A percentile compares a stretch with the other conserved stretches of the same genome.
Conservation (phyloP, 2,888 invertebrate species). For the Conus canariensis region DNA sequence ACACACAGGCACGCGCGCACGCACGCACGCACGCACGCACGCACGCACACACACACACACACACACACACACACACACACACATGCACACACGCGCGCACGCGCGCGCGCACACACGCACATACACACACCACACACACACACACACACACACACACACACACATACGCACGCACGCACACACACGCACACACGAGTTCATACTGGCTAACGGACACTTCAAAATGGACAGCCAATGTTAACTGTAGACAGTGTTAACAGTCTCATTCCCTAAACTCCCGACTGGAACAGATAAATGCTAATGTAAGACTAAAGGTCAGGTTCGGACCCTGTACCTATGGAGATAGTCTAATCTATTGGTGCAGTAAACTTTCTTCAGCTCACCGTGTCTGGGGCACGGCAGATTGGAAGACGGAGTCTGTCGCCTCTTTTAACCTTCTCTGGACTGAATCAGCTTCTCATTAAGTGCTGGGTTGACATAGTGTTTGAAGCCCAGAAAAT, state of each 20-base stretch:
- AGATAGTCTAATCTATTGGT: too few species aligned
- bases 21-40: too few species aligned
- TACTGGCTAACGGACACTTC: neutral
- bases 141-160: neutral
- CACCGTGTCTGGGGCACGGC: too few species aligned
- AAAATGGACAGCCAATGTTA: neutral
- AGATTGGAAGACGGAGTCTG: too few species aligned
- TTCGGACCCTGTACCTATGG: too few species aligned
- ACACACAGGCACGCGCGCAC: neutral
- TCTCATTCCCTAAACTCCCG: too few species aligned
- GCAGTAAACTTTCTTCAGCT: too few species aligned
- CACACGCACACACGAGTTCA: neutral
- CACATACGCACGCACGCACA: neutral
- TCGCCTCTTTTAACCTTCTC: too few species aligned
- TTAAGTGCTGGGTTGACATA: neutral
- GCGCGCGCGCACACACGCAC: neutral
- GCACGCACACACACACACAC: neutral
- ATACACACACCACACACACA: neutral
- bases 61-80: slow-evolving; percentile 13
- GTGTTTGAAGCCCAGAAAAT: too few species aligned
- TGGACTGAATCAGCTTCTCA: neutral
- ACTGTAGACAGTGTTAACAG: too few species aligned
- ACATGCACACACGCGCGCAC: neutral
- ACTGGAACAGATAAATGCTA: too few species aligned
- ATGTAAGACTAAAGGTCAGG: too few species aligned